phyloP scores from a whole-genome alignment of 2,797 vertebrate species.

The Danio albolineatus region DNA sequence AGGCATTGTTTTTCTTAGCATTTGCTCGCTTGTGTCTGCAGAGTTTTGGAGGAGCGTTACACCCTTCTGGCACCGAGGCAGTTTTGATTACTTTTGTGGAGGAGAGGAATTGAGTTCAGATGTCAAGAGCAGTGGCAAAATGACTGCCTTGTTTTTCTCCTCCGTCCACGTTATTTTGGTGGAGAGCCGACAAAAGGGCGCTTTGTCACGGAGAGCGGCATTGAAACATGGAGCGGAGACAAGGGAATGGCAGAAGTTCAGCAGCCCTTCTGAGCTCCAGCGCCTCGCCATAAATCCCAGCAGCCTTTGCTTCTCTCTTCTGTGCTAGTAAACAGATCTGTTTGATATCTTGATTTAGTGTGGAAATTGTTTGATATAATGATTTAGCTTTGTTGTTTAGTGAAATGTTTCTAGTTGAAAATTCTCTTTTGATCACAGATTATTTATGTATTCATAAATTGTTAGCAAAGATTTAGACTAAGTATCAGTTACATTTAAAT shows the following conservation, averaged over 20 bases:
- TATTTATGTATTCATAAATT: too few relatives aligned
- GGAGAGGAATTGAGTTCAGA: constrained; percentile 57
- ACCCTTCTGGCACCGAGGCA: constrained; percentile 33
- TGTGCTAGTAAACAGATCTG: neutral
- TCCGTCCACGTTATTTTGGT: constrained; percentile 48
- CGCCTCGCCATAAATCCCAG: constrained; percentile 12
- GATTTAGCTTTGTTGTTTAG: too few relatives aligned
- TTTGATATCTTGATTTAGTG: too few relatives aligned
- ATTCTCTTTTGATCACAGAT: too few relatives aligned
- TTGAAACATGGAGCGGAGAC: constrained; percentile 36
- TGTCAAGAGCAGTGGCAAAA: constrained; percentile 58
- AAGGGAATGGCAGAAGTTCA: constrained; percentile 51
- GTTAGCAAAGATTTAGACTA: too few relatives aligned
- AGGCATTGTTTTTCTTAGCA: constrained; percentile 14
- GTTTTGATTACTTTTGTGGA: constrained; percentile 55
- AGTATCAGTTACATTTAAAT: too few relatives aligned
- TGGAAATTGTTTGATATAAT: too few relatives aligned
- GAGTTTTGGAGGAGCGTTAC: constrained; percentile 21
- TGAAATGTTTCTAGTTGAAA: too few relatives aligned
- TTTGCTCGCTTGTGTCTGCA: constrained; percentile 18
- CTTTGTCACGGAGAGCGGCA: constrained; percentile 51
- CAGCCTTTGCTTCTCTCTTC: neutral
- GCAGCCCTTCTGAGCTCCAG: constrained; percentile 2
- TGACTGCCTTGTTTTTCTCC: constrained; percentile 57
- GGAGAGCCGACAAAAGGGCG: constrained; percentile 51